Evolutionary conservation across 2,113 vertebrate genomes (phyloP).

Genomic region (Chauna torquata): DNA sequence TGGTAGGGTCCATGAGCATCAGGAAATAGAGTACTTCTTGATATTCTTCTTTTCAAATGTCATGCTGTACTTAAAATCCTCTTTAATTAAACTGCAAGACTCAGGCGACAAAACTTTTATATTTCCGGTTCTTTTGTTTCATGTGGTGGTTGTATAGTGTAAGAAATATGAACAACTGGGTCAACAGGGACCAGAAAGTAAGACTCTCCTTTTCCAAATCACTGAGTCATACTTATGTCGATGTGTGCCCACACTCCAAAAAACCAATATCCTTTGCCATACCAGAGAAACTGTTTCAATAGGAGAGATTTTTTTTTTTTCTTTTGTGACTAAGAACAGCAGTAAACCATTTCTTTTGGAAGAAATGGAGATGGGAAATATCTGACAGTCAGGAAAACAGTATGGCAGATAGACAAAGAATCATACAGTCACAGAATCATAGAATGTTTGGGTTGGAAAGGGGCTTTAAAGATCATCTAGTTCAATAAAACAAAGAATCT

Average conservation of each 20-base stretch:
- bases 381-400: neutral
- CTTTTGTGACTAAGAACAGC: neutral
- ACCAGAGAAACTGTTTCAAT: neutral
- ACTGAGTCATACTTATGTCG: neutral
- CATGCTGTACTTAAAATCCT: neutral
- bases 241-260: neutral
- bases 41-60: neutral
- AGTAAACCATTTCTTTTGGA: too few relatives aligned
- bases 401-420: neutral
- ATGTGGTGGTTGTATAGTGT: neutral
- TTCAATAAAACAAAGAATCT: neutral
- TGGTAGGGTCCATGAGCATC: neutral
- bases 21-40: neutral
- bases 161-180: neutral
- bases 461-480: neutral
- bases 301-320: neutral
- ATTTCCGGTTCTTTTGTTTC: neutral
- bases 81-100: neutral
- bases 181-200: neutral
- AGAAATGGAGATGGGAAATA: neutral
- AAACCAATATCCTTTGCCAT: neutral
- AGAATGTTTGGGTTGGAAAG: too few relatives aligned
- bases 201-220: neutral
- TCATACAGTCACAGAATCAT: too few relatives aligned
- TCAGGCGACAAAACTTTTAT: neutral